These are phyloP conservation scores for Willisornis vidua DNA, from an alignment of 2,113 vertebrate species.

Conservation along the genomic window DNA sequence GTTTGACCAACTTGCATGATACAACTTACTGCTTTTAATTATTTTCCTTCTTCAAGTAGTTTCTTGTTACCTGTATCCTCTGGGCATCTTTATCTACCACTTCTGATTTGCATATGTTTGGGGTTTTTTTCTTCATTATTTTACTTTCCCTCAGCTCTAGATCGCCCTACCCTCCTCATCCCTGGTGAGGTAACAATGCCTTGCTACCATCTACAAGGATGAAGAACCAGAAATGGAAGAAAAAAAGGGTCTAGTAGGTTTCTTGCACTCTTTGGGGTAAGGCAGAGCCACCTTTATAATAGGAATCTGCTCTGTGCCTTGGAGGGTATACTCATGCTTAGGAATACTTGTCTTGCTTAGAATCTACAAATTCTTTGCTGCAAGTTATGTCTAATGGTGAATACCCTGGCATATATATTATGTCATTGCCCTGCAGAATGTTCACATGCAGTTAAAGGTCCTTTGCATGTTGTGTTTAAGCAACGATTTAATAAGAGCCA, in stretches of 20 bases:
- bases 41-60: neutral
- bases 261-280: neutral
- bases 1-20: neutral
- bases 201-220: neutral
- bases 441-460: neutral
- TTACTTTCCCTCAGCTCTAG: neutral
- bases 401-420: neutral
- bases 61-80: neutral
- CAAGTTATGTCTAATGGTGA: neutral
- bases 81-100: neutral
- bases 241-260: neutral
- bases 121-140: neutral
- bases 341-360: neutral
- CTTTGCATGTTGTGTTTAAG: neutral
- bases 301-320: neutral
- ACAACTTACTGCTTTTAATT: neutral
- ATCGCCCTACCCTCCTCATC: neutral
- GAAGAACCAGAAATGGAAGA: neutral
- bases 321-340: neutral
- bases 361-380: neutral
- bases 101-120: neutral
- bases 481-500: neutral
- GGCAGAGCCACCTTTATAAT: neutral
- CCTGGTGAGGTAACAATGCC: neutral
- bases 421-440: neutral